Percentiles rank a stretch among this genome's conserved stretches.
phyloP scores from a whole-genome alignment of 2,797 vertebrate species.

The Anguilla megastoma region DNA sequence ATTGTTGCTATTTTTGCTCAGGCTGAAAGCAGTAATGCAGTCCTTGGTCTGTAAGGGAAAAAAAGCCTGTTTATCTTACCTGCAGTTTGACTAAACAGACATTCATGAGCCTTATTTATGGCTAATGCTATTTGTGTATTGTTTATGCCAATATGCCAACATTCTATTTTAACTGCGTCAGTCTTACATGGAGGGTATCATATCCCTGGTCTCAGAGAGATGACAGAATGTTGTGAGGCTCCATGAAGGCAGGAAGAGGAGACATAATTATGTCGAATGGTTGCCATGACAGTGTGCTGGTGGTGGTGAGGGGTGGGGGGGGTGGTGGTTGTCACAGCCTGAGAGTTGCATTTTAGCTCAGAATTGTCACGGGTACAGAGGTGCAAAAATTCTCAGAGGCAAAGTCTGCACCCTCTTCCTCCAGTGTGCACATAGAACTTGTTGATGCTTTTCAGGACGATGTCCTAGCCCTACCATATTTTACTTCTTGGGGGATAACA shows the following conservation, averaged over 20 bases:
- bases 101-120: background rate
- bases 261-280: conserved; percentile 76
- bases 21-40: background rate
- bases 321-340: conserved; percentile 73
- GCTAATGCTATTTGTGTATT: conserved; percentile 8
- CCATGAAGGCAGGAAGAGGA: conserved; percentile 74
- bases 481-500: background rate
- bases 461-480: background rate
- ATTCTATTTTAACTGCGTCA: conserved; percentile 13
- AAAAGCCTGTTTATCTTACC: conserved; percentile 21
- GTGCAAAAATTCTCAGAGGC: conserved; percentile 67
- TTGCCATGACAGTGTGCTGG: conserved; percentile 73
- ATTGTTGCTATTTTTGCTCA: conserved; percentile 3
- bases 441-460: background rate
- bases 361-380: conserved; percentile 66
- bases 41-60: conserved; percentile 7
- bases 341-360: conserved; percentile 80
- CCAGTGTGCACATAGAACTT: too few species aligned
- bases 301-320: conserved; percentile 69
- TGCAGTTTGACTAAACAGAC: background rate
- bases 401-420: conserved; percentile 43
- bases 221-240: conserved; percentile 65
- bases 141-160: conserved; percentile 22
- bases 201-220: conserved; percentile 50
- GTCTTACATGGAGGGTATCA: background rate